These are phyloP conservation scores for Parnassius apollo DNA, from an alignment of 2,888 invertebrate species.

Conservation along the genomic window DNA sequence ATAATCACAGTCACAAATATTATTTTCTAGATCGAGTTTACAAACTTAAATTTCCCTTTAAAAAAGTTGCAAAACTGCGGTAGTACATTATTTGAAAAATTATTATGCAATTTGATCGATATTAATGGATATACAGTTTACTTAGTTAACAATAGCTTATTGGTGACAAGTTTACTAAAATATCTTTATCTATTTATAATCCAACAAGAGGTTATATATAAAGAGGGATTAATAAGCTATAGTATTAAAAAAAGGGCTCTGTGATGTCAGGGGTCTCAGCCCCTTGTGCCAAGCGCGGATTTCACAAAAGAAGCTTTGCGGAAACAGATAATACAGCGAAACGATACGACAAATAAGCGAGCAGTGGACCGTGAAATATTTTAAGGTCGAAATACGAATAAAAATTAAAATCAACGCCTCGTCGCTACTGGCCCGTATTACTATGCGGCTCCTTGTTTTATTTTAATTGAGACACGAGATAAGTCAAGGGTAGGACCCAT, in stretches of 20 bases:
- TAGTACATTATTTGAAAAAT: too few relatives aligned
- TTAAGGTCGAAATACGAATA: constrained; percentile 46
- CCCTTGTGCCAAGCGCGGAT: constrained; percentile 44
- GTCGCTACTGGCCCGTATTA: constrained; percentile 48
- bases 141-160: too few relatives aligned
- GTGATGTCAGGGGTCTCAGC: constrained; percentile 40
- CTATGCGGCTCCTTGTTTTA: constrained; percentile 48
- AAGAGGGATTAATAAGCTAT: constrained; percentile 31
- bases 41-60: too few relatives aligned
- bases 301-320: constrained; percentile 49
- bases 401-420: constrained; percentile 56
- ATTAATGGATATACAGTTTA: too few relatives aligned
- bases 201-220: too few relatives aligned
- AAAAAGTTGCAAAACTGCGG: too few relatives aligned
- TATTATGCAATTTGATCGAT: too few relatives aligned
- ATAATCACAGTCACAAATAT: too few relatives aligned
- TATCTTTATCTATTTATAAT: too few relatives aligned
- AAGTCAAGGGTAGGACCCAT: constrained; percentile 35
- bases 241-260: constrained; percentile 48
- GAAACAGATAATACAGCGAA: constrained; percentile 57
- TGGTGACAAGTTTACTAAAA: too few relatives aligned
- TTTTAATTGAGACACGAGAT: constrained; percentile 37
- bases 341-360: constrained; percentile 54
- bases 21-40: too few relatives aligned
- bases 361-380: constrained; percentile 47